A percentile compares a stretch with the other conserved stretches of the same genome.
phyloP scores from a whole-genome alignment of 2,113 vertebrate genomes.

The Propithecus coquereli region DNA sequence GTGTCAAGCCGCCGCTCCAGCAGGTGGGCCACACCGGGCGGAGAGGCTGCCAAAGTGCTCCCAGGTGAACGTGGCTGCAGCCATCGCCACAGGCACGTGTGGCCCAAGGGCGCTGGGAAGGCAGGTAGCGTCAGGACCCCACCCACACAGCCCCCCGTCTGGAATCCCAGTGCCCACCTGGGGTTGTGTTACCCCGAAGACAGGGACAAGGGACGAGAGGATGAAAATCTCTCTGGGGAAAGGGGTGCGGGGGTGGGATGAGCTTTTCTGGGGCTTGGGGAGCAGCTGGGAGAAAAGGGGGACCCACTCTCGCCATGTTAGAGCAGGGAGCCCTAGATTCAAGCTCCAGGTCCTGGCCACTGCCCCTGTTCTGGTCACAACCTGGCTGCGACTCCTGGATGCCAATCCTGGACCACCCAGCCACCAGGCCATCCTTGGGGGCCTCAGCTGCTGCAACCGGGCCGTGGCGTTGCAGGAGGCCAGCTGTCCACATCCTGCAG shows the following conservation, averaged over 20 bases:
- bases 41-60: slow-evolving; percentile 87
- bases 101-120: slow-evolving; percentile 82
- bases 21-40: slow-evolving; percentile 84
- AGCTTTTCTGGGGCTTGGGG: neutral
- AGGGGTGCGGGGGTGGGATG: neutral
- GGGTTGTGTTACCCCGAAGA: neutral
- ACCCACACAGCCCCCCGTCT: neutral
- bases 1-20: slow-evolving; percentile 82
- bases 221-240: neutral
- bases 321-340: neutral
- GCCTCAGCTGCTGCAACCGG: slow-evolving; percentile 76
- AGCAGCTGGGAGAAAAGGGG: neutral
- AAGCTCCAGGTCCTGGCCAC: slow-evolving; percentile 82
- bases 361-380: slow-evolving; percentile 37
- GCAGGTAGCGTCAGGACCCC: neutral
- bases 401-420: slow-evolving; percentile 84
- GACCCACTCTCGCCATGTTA: rapidly evolving
- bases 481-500: slow-evolving; percentile 69
- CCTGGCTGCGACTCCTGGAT: slow-evolving; percentile 81
- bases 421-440: neutral
- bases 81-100: slow-evolving; percentile 86
- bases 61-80: slow-evolving; percentile 86
- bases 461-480: slow-evolving; percentile 85
- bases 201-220: rapidly evolving
- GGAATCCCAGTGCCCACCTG: neutral